Percentiles rank a stretch among this genome's conserved stretches.
These are phyloP conservation scores for Porites lutea DNA, from an alignment of 64 coral and sea anemone genomes.

Conservation along the genomic window DNA sequence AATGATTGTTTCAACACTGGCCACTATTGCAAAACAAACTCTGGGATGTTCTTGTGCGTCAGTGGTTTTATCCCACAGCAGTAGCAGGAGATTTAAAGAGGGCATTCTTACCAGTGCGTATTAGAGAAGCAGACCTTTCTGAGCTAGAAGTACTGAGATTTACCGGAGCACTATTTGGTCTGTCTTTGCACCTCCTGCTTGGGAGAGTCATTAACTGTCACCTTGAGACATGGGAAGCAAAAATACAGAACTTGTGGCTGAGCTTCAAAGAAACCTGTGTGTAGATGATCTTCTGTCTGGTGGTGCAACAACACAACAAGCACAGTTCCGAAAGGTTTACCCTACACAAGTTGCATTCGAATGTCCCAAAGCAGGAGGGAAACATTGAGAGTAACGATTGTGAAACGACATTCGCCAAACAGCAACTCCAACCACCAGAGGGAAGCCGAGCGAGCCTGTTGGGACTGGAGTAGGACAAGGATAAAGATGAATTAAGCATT, in stretches of 20 bases:
- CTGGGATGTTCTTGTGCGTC: slow-evolving; percentile 4
- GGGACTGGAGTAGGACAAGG: slow-evolving; percentile 36
- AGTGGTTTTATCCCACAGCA: not conserved
- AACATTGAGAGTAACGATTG: not conserved
- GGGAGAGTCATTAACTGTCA: not conserved
- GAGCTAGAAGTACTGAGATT: not conserved
- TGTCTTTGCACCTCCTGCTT: slow-evolving; percentile 21
- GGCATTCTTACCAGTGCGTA: too few species aligned
- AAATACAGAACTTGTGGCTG: not conserved
- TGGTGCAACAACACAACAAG: not conserved
- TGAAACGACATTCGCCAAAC: slow-evolving; percentile 23
- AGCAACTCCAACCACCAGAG: slow-evolving; percentile 41
- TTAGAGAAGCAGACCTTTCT: not conserved
- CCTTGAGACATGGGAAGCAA: not conserved
- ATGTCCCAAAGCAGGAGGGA: not conserved
- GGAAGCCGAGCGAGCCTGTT: not conserved
- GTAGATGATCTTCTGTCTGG: slow-evolving; percentile 4
- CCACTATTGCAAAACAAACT: not conserved
- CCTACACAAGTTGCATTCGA: slow-evolving; percentile 43
- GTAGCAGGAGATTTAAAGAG: not conserved
- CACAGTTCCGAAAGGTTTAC: slow-evolving; percentile 9
- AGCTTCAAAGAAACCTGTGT: not conserved
- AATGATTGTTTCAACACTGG: not conserved
- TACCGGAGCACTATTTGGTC: slow-evolving; percentile 2
- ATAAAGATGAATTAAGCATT: slow-evolving; percentile 20